Base-by-base conservation (phyloP, 2,888 invertebrate genomes). In the Ormyrus rosae region DNA sequence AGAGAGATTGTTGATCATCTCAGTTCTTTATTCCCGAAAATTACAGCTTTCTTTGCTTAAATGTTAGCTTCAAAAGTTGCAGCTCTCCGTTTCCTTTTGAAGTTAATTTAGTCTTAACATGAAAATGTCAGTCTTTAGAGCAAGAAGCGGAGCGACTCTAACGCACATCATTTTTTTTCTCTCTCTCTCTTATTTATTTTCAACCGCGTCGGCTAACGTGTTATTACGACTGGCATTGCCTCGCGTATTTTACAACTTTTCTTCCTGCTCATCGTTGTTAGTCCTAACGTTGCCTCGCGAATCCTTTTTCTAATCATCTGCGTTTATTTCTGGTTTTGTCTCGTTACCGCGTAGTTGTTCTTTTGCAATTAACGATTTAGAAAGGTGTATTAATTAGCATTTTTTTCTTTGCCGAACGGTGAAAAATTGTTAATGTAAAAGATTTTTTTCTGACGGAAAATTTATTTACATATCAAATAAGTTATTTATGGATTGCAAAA, bases 71-170 rank as follows among this genome's bases (percentile, higher is more conserved):
- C 34, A n/a, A 46, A 4, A 58, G 7, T 74, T 55, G 5, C 46
- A 72, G 48, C 50, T 78, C 10, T 67, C 58, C 50, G 63, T 61
- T 78, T 67, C 11, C 60, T 34, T 11, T 3, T n/a, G 6, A n/a
- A 10, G 50, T 45, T 46, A 77, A 64, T 70, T 13, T 56, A 58
- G 48, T 13, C 51, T 50, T 34, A 58, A 46, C 53, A 7, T 5
- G 53, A 53, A 67, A 71, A 65, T 78, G 45, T 65, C 65, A 56
- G 68, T 68, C 5, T 63, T 78, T 72, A 67, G 34, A 48, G 61
- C 46, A 19, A 73, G 48, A 72, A 67, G 53, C 67, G 71, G 46
- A 60, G 64, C 64, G 69, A 61, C 74, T 50, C 51, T 60, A 45
- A 55, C 61, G 63, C 48, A 34, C 34, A 34, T 48, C 53, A 69